These are phyloP conservation scores for Macropus fuliginosus DNA, from an alignment of 2,797 vertebrate species.

Conservation along the genomic window DNA sequence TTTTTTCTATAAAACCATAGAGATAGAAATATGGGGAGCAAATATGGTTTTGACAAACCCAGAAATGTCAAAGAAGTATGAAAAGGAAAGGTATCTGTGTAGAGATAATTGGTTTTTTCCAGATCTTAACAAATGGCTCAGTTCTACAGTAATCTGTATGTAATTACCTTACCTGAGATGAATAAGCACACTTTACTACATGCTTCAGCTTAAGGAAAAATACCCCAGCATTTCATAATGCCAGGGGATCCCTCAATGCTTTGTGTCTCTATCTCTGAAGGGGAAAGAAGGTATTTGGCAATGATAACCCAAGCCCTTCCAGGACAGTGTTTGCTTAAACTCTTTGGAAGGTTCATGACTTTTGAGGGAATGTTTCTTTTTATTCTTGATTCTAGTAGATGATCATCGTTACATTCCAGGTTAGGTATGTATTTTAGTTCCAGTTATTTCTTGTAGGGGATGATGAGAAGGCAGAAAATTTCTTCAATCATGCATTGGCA, in stretches of 20 bases:
- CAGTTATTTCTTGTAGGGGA: not conserved
- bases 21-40: constrained; percentile 39
- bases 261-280: constrained; percentile 55
- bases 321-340: not conserved
- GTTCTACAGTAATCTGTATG: constrained; percentile 42
- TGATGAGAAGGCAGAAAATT: not conserved
- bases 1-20: constrained; percentile 47
- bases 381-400: not conserved
- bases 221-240: constrained; percentile 21
- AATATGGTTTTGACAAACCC: constrained; percentile 44
- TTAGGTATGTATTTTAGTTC: not conserved
- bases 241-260: constrained; percentile 27
- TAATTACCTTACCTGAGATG: constrained; percentile 47
- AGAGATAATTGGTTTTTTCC: constrained; percentile 22
- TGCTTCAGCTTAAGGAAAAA: constrained; percentile 25
- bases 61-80: constrained; percentile 42
- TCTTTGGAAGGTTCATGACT: not conserved
- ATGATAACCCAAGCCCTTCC: not conserved
- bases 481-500: not conserved
- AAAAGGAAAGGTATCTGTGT: constrained; percentile 38
- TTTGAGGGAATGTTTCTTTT: not conserved
- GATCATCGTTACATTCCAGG: not conserved
- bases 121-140: constrained; percentile 51
- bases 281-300: constrained; percentile 40
- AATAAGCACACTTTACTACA: constrained; percentile 42